phyloP scores from a whole-genome alignment of 1,140 invertebrate species.

The Sinonovacula constricta region DNA sequence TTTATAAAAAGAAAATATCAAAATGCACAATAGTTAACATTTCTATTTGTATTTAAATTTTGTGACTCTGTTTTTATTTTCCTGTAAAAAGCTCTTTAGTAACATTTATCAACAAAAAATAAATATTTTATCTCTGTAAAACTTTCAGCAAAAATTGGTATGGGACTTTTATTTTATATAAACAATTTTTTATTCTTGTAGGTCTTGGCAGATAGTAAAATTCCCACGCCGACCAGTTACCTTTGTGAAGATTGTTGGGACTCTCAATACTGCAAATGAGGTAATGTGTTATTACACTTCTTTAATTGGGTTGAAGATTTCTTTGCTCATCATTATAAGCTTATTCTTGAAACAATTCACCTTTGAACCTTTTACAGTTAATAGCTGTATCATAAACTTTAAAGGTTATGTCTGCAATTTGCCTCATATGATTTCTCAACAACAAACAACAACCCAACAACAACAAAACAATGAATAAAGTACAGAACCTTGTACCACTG shows the following conservation, averaged over 20 bases:
- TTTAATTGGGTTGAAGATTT: too few species aligned
- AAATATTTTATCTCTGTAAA: background rate
- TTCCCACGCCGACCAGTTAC: conserved; percentile 92
- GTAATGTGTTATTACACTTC: conserved; percentile 56
- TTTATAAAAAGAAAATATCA: too few species aligned
- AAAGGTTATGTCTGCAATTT: background rate
- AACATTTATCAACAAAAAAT: background rate
- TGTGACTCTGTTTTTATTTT: background rate
- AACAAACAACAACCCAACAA: background rate
- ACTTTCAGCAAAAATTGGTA: background rate
- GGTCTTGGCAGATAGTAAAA: conserved; percentile 91
- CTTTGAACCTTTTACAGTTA: background rate
- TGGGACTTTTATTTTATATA: background rate
- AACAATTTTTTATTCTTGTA: conserved; percentile 26
- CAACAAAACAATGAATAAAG: background rate
- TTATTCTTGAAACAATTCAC: background rate
- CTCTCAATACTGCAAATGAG: conserved; percentile 97
- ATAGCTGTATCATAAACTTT: background rate
- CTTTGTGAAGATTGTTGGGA: conserved; percentile 96
- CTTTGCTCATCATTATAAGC: too few species aligned
- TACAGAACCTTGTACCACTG: too few species aligned
- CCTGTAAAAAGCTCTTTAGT: background rate
- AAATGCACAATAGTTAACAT: background rate
- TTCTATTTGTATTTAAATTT: background rate
- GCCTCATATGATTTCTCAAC: background rate